These are phyloP conservation scores for Melieria picta DNA, from an alignment of 2,888 invertebrate genomes.

Conservation along the genomic window DNA sequence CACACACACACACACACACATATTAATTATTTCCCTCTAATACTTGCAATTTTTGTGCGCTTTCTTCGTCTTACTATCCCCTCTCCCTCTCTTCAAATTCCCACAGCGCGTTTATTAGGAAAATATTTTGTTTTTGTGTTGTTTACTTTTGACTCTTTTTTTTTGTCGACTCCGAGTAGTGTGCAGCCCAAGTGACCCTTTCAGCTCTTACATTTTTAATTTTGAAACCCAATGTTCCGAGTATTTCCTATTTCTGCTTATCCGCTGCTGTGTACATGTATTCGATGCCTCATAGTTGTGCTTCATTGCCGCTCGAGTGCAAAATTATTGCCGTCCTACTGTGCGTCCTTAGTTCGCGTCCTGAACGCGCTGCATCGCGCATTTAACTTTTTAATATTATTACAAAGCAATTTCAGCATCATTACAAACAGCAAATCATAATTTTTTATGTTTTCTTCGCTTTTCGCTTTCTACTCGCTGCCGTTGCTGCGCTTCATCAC, in stretches of 20 bases:
- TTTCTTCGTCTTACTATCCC: too few species aligned
- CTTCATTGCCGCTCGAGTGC: not conserved
- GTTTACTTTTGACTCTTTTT: too few species aligned
- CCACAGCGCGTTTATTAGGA: too few species aligned
- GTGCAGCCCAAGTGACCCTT: too few species aligned
- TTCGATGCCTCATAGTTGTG: not conserved
- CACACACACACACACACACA: not conserved
- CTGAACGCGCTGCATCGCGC: not conserved
- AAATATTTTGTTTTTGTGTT: too few species aligned
- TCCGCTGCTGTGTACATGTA: not conserved
- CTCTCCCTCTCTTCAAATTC: too few species aligned
- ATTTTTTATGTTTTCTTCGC: constrained; percentile 16
- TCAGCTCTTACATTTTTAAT: too few species aligned
- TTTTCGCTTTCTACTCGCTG: not conserved
- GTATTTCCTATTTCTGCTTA: not conserved
- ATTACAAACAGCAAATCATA: constrained; percentile 30
- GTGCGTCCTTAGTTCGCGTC: not conserved
- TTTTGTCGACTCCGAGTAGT: too few species aligned
- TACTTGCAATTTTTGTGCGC: too few species aligned
- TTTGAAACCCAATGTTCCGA: too few species aligned
- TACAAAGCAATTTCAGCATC: constrained; percentile 32
- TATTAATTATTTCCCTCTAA: too few species aligned
- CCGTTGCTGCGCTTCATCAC: not conserved
- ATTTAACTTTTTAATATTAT: constrained; percentile 31
- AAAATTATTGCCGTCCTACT: too few species aligned